A percentile compares a stretch with the other conserved stretches of the same genome.
Conservation (phyloP, 2,888 invertebrate species). For the Heliconius ismenius region DNA sequence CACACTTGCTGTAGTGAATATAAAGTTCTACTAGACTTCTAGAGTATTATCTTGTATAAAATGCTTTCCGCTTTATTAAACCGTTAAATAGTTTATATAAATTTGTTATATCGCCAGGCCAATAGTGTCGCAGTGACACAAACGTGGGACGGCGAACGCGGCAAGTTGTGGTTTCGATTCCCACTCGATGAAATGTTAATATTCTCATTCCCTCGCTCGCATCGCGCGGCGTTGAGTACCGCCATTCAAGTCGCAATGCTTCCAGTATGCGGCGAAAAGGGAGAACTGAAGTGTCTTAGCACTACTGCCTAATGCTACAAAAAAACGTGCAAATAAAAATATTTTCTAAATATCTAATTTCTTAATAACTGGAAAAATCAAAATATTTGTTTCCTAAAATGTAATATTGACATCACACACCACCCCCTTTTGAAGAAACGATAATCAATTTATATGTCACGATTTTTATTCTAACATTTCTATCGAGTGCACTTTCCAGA, state of each 20-base stretch:
- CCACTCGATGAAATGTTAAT: no score
- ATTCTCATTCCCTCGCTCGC: no score
- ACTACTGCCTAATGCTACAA: not conserved
- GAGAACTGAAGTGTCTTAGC: not conserved
- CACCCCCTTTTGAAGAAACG: not conserved
- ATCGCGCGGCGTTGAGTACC: not conserved
- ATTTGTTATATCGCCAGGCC: not conserved
- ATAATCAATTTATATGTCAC: conserved; percentile 26
- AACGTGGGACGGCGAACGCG: no score
- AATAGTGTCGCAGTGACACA: no score
- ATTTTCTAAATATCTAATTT: no score
- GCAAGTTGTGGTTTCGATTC: no score
- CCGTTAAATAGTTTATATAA: not conserved
- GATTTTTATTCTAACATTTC: conserved; percentile 28
- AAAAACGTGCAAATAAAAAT: no score
- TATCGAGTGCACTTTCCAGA: conserved; percentile 24
- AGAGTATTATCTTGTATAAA: conserved; percentile 5
- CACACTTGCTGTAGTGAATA: not conserved
- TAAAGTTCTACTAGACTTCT: conserved; percentile 7
- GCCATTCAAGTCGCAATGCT: not conserved
- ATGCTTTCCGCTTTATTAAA: conserved; percentile 4
- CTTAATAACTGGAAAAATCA: no score
- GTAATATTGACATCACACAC: not conserved
- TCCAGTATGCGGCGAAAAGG: no score
- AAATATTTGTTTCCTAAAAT: no score